These are phyloP conservation scores for Drosophila erecta DNA, from an alignment of 1,140 invertebrate genomes.

Conservation along the genomic window DNA sequence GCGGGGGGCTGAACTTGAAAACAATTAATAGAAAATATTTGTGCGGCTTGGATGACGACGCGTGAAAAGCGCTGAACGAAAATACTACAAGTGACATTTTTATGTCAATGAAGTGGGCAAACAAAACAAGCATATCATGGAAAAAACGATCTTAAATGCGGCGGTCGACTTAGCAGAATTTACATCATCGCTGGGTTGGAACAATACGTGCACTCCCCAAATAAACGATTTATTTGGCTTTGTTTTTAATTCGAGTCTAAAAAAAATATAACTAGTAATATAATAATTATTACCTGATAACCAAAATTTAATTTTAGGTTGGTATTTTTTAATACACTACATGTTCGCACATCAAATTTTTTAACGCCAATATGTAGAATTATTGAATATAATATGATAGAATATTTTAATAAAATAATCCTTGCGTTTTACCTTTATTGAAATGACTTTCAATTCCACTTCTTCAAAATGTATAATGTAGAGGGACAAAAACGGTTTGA, in stretches of 20 bases:
- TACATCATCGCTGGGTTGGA: constrained; percentile 42
- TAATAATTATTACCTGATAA: too few species aligned
- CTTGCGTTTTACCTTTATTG: background rate
- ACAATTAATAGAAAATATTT: constrained; percentile 74
- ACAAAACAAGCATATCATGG: constrained; percentile 33
- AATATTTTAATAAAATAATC: background rate
- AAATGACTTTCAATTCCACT: too few species aligned
- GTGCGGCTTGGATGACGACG: constrained; percentile 15
- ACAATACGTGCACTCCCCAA: background rate
- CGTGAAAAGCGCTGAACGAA: constrained; percentile 11
- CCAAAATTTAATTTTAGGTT: too few species aligned
- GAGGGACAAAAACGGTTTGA: background rate
- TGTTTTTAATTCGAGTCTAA: too few species aligned
- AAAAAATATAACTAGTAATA: too few species aligned
- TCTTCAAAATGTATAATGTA: too few species aligned
- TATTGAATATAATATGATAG: too few species aligned
- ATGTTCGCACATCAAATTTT: too few species aligned
- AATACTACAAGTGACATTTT: constrained; percentile 67
- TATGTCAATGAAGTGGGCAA: constrained; percentile 71
- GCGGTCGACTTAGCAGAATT: constrained; percentile 47
- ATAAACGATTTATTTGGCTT: too few species aligned
- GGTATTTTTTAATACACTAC: too few species aligned
- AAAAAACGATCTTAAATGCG: constrained; percentile 13
- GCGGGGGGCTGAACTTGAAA: constrained; percentile 34
- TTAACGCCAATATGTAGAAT: background rate